Base-by-base conservation (phyloP, 2,888 invertebrate genomes). In the Melinaea menophilus region DNA sequence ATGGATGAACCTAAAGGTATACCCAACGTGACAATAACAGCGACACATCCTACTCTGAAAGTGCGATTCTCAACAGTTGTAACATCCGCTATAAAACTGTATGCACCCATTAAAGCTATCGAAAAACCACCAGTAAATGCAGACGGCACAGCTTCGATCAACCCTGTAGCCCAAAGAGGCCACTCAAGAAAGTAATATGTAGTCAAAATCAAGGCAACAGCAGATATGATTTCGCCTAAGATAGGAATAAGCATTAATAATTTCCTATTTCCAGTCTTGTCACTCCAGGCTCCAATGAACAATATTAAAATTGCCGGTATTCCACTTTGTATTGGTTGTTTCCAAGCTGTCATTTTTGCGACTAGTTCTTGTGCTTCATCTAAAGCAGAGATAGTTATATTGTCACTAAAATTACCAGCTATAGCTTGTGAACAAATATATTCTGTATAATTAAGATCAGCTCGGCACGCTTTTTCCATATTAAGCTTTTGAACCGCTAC, bases 251-350 rank as follows among this genome's bases (percentile, higher is more conserved):
- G 73, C 86, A 93, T 91, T 62, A 92, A 85, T 1, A 86, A 84
- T 77, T 93, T 93, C 67, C 93, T 84, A 63, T 91, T 89, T 7
- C 92, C 92, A 56, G 92, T 91, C 69, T 89, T 86, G 69, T 93
- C 93, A 70, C 93, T 93, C 93, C 93, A 93, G 0, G 93, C 92
- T 4, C 93, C 93, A 34, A 93, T 81, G 68, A 93, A 92, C 35
- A 93, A 72, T 58, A 93, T 91, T 0, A 92, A 79, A n/a, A 92
- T 73, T 0, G 92, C 91, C 35, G 93, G 93, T 48, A 93, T 74
- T 35, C 91, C 81, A 69, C 91, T 92, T 68, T 92, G 91, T 7
- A 93, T 70, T 0, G 92, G 88, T 12, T 87, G 84, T 72, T 89
- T 91, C 91, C 92, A 92, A 31, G 91, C 85, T 37, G 88, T 85